Percentiles rank a stretch among this genome's conserved stretches.
Evolutionary conservation across 2,888 invertebrate genomes (phyloP).

Genomic region (Molanna angustata): DNA sequence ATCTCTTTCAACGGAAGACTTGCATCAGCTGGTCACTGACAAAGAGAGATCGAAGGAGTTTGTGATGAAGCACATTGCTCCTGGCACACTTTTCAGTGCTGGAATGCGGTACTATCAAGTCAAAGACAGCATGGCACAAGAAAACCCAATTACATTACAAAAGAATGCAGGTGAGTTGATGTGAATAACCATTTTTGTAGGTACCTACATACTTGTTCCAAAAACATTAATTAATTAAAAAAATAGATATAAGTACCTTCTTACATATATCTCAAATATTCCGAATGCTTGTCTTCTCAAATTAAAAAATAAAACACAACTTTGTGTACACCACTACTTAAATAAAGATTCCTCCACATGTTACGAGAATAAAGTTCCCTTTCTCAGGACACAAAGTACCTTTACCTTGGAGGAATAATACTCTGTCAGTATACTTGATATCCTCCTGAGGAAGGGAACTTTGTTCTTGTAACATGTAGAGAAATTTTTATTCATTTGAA

Average conservation of each 20-base stretch:
- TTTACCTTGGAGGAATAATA: not conserved
- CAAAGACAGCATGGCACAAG: constrained; percentile 71
- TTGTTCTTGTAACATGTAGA: no score
- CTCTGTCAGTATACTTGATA: no score
- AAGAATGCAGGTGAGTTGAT: constrained; percentile 71
- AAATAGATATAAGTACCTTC: not conserved
- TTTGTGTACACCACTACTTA: no score
- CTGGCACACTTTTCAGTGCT: constrained; percentile 78
- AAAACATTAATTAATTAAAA: not conserved
- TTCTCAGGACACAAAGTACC: not conserved
- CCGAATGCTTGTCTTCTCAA: no score
- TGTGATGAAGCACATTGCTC: constrained; percentile 71
- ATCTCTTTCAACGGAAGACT: constrained; percentile 59
- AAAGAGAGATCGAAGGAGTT: constrained; percentile 67
- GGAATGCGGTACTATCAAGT: constrained; percentile 88
- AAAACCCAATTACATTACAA: constrained; percentile 74
- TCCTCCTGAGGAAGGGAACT: no score
- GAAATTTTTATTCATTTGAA: no score
- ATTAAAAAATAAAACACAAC: no score
- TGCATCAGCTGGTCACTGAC: constrained; percentile 60
- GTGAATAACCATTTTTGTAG: no score
- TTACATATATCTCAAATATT: not conserved
- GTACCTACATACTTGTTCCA: constrained; percentile 7
- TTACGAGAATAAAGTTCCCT: not conserved
- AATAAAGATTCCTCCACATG: no score